A percentile compares a stretch with the other conserved stretches of the same genome.
phyloP scores from a whole-genome alignment of 2,888 invertebrate species.

The Lobophora halterata region DNA sequence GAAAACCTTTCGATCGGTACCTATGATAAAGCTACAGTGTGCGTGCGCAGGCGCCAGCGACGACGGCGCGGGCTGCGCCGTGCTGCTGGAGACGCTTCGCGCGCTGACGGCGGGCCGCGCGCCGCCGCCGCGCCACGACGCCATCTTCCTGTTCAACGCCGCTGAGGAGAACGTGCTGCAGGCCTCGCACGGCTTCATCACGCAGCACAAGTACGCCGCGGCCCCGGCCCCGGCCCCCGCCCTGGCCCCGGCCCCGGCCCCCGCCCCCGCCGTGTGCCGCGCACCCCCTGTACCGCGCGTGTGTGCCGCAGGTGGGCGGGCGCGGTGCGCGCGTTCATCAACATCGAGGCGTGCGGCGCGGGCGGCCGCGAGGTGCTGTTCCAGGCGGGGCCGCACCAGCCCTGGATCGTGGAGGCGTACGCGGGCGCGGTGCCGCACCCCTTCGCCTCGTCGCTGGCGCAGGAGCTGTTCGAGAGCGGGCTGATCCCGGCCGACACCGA shows the following conservation, averaged over 20 bases:
- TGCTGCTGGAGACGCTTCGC: constrained; percentile 90
- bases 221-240: neutral
- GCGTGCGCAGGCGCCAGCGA: constrained; percentile 88
- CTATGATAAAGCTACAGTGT: too few species aligned
- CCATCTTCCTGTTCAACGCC: constrained; percentile 93
- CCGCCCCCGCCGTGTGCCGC: neutral
- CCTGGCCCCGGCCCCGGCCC: neutral
- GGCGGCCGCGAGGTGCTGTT: constrained; percentile 93
- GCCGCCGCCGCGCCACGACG: constrained; percentile 85
- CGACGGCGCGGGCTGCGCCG: constrained; percentile 93
- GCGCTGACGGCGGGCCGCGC: constrained; percentile 82
- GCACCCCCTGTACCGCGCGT: neutral
- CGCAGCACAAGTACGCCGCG: constrained; percentile 83
- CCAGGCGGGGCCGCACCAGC: constrained; percentile 89
- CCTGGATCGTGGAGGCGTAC: constrained; percentile 85
- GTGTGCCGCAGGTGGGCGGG: constrained; percentile 82
- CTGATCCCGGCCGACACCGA: constrained; percentile 96
- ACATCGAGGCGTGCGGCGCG: constrained; percentile 93
- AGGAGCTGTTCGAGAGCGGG: constrained; percentile 95
- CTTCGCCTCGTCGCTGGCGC: constrained; percentile 90
- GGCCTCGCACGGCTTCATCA: constrained; percentile 93
- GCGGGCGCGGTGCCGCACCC: constrained; percentile 90
- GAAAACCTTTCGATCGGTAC: too few species aligned
- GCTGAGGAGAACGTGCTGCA: constrained; percentile 95
- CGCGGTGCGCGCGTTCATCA: constrained; percentile 87